Evolutionary conservation across 2,113 vertebrate species (phyloP), one percentile per base, ranked within the genome.

Genomic region (Leuciscus idus): DNA sequence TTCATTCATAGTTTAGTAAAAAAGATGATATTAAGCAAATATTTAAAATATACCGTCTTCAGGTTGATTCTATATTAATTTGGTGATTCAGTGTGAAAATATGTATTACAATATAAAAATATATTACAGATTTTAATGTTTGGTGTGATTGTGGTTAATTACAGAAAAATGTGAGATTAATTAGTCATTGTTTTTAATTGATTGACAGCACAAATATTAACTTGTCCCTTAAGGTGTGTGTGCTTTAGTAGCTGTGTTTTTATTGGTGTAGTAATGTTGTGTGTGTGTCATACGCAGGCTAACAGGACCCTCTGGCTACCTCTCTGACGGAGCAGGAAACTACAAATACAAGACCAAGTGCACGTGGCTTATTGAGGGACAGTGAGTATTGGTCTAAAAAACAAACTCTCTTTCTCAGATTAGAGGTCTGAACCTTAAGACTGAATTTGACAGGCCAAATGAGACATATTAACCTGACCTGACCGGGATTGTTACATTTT

Each of bases 301-400:
- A 90, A 97, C 96, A 28, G 98, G 96, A 26, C 93, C 96, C 73
- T 97, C 96, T 21, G 98, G 98, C 7, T 96, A 95, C 62, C 94
- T 99, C 89, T 97, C 96, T 0, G 98, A 99, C 84, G 98, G 98
- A 88, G 97, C 97, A 77, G 98, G 98, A 55, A 97, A 99, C 94
- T 99, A 99, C 92, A 99, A 99, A 90, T 98, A 98, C 93, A 99
- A 99, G 94, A 99, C 98, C 0, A 99, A 99, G 86, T 99, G 98
- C 90, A 99, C 98, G 0, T 99, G 98, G 98, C 97, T 99, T 1
- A 98, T 99, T 61, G 97, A 99, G 89, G 98, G 97, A 93, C 95
- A 95, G 98, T 99, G 91, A 98, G 97, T 95, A 39, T 0, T 55
- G 79, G 9, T 46, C 33, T 59, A 11, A 36, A 61, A 61, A 61